Base-by-base conservation (phyloP, 2,888 invertebrate genomes). In the Belgica antarctica region DNA sequence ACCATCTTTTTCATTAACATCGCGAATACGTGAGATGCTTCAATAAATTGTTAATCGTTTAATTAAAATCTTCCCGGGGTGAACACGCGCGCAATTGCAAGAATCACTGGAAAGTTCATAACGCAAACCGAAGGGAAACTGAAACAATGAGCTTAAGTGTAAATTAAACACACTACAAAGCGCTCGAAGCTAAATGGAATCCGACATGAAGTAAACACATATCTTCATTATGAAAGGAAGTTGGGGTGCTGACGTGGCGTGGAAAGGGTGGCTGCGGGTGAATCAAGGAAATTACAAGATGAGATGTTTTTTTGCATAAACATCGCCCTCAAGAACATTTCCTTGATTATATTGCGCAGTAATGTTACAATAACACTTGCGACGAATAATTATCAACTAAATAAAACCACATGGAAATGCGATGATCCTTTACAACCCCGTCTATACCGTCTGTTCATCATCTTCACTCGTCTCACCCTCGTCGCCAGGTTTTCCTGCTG, bases 81-180 rank as follows among this genome's bases (percentile, higher is more conserved):
- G 7, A 52, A 12, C 41, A 12, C 41, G 15, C 52, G 52, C 17
- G 17, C 52, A 17, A 52, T 52, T 10, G 3, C 19, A 41, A 41
- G 41, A 41, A 41, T n/a, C 41, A 41, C 22, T 36, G 34, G 36
- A 34, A 65, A 27, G 65, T 65, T 65, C 65, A 65, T 65, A 47
- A 65, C 65, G 46, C 25, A 41, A 62, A 28, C 5, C 8, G 31
- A 62, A 15, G 34, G 7, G 10, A 31, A 27, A 24, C 24, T 34
- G 24, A 62, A 36, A 47, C 47, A 65, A 65, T 65, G 62, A 46
- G 25, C 65, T 65, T 27, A 41, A 65, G 65, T 65, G 65, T 65
- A 65, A 65, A 65, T 47, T 65, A 65, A 65, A 65, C 65, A 65
- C 28, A 24, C 65, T 65, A 47, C 47, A 65, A 65, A 65, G 65